These are phyloP conservation scores for Pollenia angustigena DNA, from an alignment of 2,888 invertebrate genomes.

Conservation along the genomic window DNA sequence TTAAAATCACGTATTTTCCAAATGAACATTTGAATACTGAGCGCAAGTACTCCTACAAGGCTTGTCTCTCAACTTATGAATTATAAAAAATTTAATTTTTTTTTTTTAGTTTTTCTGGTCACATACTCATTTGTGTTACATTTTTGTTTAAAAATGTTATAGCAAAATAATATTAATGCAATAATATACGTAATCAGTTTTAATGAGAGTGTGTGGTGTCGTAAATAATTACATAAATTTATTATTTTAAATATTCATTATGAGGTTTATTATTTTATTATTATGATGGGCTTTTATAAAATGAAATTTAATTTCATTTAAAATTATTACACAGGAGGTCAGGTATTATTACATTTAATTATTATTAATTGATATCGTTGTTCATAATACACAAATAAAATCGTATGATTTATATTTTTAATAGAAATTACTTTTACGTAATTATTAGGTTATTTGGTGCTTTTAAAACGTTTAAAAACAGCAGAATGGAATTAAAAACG, in stretches of 20 bases:
- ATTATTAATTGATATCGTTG: constrained; percentile 1
- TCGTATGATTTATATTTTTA: constrained; percentile 18
- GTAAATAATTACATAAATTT: constrained; percentile 12
- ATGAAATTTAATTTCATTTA: constrained; percentile 13
- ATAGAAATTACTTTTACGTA: constrained; percentile 3
- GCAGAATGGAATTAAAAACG: no score
- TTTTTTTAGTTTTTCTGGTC: constrained; percentile 9
- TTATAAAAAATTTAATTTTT: not conserved
- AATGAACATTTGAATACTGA: constrained; percentile 42
- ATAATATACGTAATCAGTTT: not conserved
- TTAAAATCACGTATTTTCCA: constrained; percentile 61
- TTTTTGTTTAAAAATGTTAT: not conserved
- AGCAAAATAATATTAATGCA: constrained; percentile 22
- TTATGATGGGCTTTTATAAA: not conserved
- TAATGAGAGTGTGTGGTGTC: constrained; percentile 10
- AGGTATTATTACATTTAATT: constrained; percentile 26
- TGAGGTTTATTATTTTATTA: not conserved
- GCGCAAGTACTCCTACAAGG: not conserved
- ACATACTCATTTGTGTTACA: constrained; percentile 20
- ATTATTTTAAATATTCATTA: constrained; percentile 9
- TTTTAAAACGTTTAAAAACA: not conserved
- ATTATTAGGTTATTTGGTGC: not conserved
- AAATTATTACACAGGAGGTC: constrained; percentile 23
- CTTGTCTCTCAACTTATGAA: not conserved
- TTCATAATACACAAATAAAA: not conserved